A percentile compares a stretch with the other conserved stretches of the same genome.
Conservation (phyloP, 2,888 invertebrate species). For the Masnerella sp. region DNA sequence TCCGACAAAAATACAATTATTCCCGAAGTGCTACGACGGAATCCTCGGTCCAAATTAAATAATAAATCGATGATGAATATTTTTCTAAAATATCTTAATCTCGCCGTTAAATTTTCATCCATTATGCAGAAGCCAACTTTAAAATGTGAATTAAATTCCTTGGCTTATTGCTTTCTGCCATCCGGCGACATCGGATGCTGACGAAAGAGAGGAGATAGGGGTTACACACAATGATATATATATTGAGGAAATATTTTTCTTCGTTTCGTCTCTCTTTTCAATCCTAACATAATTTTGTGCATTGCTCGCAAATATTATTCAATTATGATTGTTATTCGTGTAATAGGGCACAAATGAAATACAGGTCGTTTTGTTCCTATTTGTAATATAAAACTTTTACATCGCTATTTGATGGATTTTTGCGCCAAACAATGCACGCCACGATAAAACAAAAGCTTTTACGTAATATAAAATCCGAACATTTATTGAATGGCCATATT, state of each 20-base stretch:
- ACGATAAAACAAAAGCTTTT: slow-evolving; percentile 1
- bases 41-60: slow-evolving; percentile 53
- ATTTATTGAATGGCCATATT: not conserved
- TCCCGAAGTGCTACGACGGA: slow-evolving; percentile 30
- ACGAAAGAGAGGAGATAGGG: slow-evolving; percentile 1
- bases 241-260: slow-evolving; percentile 31
- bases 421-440: not conserved
- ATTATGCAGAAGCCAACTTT: slow-evolving; percentile 59
- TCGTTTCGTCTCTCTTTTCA: slow-evolving; percentile 10
- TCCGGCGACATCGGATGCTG: slow-evolving; percentile 47
- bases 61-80: slow-evolving; percentile 58
- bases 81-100: slow-evolving; percentile 56
- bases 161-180: slow-evolving; percentile 57
- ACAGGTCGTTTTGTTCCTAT: not conserved
- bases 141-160: slow-evolving; percentile 60
- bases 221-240: slow-evolving; percentile 19
- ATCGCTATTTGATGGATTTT: slow-evolving; percentile 1
- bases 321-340: not conserved
- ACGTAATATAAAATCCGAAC: not conserved
- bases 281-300: not conserved
- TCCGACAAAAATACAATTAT: slow-evolving; percentile 34
- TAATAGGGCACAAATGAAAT: not conserved
- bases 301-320: not conserved
- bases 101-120: slow-evolving; percentile 57
- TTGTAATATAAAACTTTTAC: slow-evolving; percentile 5